Base-by-base conservation (phyloP, 2,888 invertebrate genomes). In the Pelosia muscerda region DNA sequence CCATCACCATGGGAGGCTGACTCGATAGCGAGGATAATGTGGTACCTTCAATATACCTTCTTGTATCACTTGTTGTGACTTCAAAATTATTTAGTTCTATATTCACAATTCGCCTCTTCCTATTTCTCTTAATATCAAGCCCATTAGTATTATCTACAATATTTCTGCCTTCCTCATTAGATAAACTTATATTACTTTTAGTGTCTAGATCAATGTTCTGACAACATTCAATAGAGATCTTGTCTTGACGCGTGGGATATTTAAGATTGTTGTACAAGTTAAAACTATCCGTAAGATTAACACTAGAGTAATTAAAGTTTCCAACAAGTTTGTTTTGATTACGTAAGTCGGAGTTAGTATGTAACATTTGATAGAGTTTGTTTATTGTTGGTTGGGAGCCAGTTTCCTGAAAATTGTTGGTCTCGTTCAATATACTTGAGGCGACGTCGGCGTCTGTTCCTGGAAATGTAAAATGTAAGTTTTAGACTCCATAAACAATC, bases 291-390 rank as follows among this genome's bases (percentile, higher is more conserved):
- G 78, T 83, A 60, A 84, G 69, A 73, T 85, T 86, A 77, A 86
- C 81, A 83, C 79, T 86, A 73, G 90, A 85, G 81, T 88, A 82
- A 86, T 89, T 88, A 75, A 86, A 86, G 84, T 88, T 86, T 68
- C 75, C 73, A 67, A 63, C 65, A 63, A 83, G 81, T 83, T 85
- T 81, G 63, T 87, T 86, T 81, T 86, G 86, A 85, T 90, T 90
- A 82, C 86, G 83, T 77, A 85, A 74, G 70, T 84, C 83, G 55
- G 83, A 72, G 75, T 77, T 84, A 60, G 86, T 81, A 82, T 93
- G 90, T 74, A 95, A 86, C 91, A 94, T 93, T 89, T 92, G 89
- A 84, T 93, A 95, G 69, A 93, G 82, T 87, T 88, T 92, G 82
- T 92, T 95, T 69, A 94, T 83, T 34, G 89, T 93, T 54, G 94